phyloP scores from a whole-genome alignment of 2,113 vertebrate species.

The Pteruthius melanotis region DNA sequence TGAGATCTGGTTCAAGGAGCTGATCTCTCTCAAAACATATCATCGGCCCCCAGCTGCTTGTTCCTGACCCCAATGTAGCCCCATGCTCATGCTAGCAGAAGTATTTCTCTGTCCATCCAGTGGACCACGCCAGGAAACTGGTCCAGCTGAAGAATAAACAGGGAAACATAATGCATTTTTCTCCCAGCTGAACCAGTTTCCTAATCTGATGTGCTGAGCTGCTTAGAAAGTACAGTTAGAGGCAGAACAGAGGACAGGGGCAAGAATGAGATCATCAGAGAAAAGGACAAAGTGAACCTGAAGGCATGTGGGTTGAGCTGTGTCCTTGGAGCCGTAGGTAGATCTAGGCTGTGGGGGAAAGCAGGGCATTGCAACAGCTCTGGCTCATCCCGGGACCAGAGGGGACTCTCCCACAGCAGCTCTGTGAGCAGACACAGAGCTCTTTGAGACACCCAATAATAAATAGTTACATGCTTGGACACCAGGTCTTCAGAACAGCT shows the following conservation, averaged over 20 bases:
- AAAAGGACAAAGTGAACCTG: not conserved
- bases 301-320: not conserved
- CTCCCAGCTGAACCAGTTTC: not conserved
- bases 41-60: not conserved
- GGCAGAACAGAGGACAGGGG: not conserved
- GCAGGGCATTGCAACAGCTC: not conserved
- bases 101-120: not conserved
- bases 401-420: not conserved
- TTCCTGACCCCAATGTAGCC: not conserved
- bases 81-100: not conserved
- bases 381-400: fast-evolving
- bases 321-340: not conserved
- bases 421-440: not conserved
- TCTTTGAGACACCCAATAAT: not conserved
- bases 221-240: not conserved
- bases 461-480: fast-evolving
- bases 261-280: not conserved
- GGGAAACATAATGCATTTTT: fast-evolving
- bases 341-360: not conserved
- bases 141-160: not conserved
- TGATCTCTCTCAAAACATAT: not conserved
- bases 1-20: not conserved
- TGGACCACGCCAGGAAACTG: not conserved
- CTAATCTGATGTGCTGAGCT: not conserved
- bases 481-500: not conserved